Percentiles rank a stretch among this genome's conserved stretches.
Evolutionary conservation across 1,140 invertebrate species (phyloP).

Genomic region (Rhagoletis pomonella): DNA sequence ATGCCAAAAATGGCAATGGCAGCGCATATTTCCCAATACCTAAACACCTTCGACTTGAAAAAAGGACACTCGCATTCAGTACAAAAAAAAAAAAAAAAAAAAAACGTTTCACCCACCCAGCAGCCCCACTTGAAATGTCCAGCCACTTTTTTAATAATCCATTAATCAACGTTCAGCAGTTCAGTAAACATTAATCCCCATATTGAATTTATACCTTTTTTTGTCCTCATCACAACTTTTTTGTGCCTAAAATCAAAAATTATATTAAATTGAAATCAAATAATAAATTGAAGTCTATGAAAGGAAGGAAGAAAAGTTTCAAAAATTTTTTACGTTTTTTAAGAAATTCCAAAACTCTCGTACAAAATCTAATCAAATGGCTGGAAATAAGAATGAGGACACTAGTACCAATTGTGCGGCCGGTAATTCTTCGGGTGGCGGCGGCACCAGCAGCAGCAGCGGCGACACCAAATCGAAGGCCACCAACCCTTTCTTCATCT

Average conservation of each 20-base stretch:
- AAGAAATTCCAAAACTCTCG: not conserved
- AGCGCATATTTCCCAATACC: no score
- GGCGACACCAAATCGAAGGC: not conserved
- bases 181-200: not conserved
- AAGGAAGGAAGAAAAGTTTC: not conserved
- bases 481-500: slow-evolving; percentile 53
- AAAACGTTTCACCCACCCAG: no score
- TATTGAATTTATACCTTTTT: not conserved
- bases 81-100: no score
- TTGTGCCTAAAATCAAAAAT: not conserved
- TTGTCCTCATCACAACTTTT: not conserved
- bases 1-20: no score
- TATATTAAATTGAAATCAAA: no score
- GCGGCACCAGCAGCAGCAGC: not conserved
- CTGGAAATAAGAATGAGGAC: not conserved
- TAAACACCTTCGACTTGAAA: no score
- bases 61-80: no score
- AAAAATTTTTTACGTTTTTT: slow-evolving; percentile 3
- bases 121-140: no score
- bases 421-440: no score
- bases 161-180: no score
- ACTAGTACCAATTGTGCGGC: not conserved
- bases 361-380: not conserved
- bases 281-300: not conserved
- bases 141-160: no score